Base-by-base conservation (phyloP, 2,888 invertebrate genomes). In the Acrobeloides nanus region DNA sequence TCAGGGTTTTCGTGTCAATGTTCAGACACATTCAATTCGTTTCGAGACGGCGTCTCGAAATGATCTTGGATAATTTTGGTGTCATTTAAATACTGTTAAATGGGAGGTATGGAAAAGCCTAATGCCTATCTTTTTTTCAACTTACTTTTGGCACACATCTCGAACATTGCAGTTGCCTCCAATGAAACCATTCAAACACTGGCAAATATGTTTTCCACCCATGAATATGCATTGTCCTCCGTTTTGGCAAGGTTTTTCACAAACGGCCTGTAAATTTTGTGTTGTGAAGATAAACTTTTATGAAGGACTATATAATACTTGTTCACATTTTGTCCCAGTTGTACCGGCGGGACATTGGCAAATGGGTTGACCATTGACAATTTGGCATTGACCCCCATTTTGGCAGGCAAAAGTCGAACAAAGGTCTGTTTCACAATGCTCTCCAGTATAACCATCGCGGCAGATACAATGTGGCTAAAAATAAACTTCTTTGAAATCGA, bases 91-190 rank as follows among this genome's bases (percentile, higher is more conserved):
- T n/a, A n/a, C n/a, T n/a, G n/a, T 35, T 5, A 39, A 33, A 33
- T 8, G 18, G 18, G 18, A n/a, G 35, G 8, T 8, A 17, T 18
- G 10, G 35, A 8, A 7, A n/a, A 35, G 35, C 6, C 12, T 29
- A 29, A 29, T 12, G 29, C 29, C 12, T 29, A 29, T 29, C 12
- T 29, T 12, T 29, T 29, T 12, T 29, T n/a, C 34, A 34, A 39
- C 61, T 45, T 45, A 68, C 68, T 62, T 59, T 6, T 62, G 48
- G 48, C 68, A 68, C 23, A 62, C 57, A 54, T 68, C 68, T 25
- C 62, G 54, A 32, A 66, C 57, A 43, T 70, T 70, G 52, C 68
- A 68, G 48, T 68, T 70, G 45, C 55, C 49, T 20, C 68, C 68
- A 34, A 62, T 59, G 55, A 69, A 68, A 31, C 68, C 68, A 41